phyloP scores from a whole-genome alignment of 2,888 invertebrate genomes.

The Drosophila fulvimacula region DNA sequence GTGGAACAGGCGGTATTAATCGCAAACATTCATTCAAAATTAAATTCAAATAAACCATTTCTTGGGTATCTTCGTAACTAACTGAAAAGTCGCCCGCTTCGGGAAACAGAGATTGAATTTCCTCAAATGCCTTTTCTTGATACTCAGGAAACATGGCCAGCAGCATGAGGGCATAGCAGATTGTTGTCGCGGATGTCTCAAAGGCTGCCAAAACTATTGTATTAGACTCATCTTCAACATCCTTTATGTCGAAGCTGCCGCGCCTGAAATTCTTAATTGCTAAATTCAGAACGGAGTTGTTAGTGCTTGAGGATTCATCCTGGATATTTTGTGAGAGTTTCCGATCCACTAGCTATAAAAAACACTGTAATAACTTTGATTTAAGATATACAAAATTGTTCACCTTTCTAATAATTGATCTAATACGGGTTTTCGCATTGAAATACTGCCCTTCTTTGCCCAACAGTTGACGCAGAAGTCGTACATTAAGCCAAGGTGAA shows the following conservation, averaged over 20 bases:
- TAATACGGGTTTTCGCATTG: background rate
- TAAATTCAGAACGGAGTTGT: conserved; percentile 10
- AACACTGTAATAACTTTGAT: background rate
- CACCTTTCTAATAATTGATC: conserved; percentile 9
- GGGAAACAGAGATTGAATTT: conserved; percentile 12
- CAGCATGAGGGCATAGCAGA: conserved; percentile 12
- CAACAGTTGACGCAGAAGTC: conserved; percentile 7
- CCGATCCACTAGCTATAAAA: conserved; percentile 1
- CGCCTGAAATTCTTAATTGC: background rate
- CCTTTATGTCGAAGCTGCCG: background rate
- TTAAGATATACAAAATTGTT: background rate
- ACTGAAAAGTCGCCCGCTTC: conserved; percentile 13
- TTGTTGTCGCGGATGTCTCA: conserved; percentile 14
- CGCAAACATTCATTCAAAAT: conserved; percentile 24
- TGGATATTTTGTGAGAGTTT: background rate
- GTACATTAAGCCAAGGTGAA: conserved; percentile 9
- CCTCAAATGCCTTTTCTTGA: conserved; percentile 21
- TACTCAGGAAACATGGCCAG: conserved; percentile 28
- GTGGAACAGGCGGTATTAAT: conserved; percentile 17
- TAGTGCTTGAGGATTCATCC: background rate
- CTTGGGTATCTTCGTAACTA: conserved; percentile 1
- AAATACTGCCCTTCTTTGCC: conserved; percentile 18
- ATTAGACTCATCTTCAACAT: conserved; percentile 16
- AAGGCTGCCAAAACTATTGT: conserved; percentile 15
- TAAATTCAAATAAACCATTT: conserved; percentile 20